Conservation (phyloP, 2,797 vertebrate species). For the Diceros bicornis region DNA sequence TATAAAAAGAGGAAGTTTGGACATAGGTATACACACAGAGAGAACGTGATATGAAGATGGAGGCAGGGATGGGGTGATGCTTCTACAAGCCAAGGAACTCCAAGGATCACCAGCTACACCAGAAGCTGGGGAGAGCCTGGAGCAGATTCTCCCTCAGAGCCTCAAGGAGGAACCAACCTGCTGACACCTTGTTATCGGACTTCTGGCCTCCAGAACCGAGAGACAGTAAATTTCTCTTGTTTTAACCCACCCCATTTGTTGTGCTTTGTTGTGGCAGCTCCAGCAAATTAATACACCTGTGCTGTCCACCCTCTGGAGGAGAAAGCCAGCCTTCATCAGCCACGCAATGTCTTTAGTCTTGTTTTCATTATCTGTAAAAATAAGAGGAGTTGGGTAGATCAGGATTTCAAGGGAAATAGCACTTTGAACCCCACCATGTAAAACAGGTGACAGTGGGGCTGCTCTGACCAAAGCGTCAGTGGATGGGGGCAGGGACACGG, state of each 20-base stretch:
- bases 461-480: too few species aligned
- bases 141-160: neutral
- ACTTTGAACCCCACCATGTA: neutral
- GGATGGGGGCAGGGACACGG: accelerated
- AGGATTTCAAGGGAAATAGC: neutral
- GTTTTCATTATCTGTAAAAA: neutral
- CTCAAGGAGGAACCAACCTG: neutral
- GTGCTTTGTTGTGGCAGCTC: neutral
- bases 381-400: neutral
- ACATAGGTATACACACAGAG: neutral
- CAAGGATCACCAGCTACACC: too few species aligned
- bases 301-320: neutral
- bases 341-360: neutral
- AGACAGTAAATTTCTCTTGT: accelerated
- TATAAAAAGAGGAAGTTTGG: too few species aligned
- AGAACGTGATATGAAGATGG: too few species aligned
- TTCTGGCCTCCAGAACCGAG: neutral
- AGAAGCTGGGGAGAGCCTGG: too few species aligned
- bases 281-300: too few species aligned
- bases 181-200: accelerated
- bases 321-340: neutral
- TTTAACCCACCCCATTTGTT: neutral
- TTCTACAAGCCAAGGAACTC: too few species aligned
- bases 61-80: neutral
- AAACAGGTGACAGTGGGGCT: neutral